Base-by-base conservation (phyloP, 2,797 vertebrate species). In the Nyctalus aviator region DNA sequence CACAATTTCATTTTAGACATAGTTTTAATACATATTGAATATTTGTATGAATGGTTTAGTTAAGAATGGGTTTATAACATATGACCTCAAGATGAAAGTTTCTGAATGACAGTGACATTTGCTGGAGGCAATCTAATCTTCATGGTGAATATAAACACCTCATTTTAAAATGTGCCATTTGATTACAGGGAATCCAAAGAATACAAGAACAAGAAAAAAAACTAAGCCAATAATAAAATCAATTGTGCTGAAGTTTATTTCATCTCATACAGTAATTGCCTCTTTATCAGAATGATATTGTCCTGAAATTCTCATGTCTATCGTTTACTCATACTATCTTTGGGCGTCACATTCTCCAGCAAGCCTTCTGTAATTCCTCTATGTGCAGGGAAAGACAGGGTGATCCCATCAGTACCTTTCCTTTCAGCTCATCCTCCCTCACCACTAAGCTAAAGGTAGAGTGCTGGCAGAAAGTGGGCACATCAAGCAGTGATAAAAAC, bases 131-230 rank as follows among this genome's bases (percentile, higher is more conserved):
- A 57, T 88, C 64, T 75, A 18, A 78, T 92, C 85, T 79, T 92
- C 75, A 37, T 32, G 73, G 95, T 90, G 69, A 95, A 84, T 85
- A 77, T 30, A 37, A 88, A 35, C 18, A 27, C 20, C 23, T 77
- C 76, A 87, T 87, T 89, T 87, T 10, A 57, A 90, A 93, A 94
- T 62, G 72, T 90, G 46, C 86, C 59, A 84, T 5, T 62, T 95
- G 59, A 86, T 91, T 76, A 75, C 3, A 64, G 17, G 57, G 48
- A 94, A 88, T 73, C 68, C 73, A 59, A 89, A 94, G 78, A n/a
- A 64, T 46, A 35, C 27, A 78, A 72, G 46, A 88, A 57, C 35
- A 78, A 92, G 62, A 32, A 81, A 81, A 81, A 93, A 84, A 50
- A 78, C 75, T 66, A 77, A 79, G 55, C 44, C 44, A 35, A 88